Evolutionary conservation across 2,888 invertebrate species (phyloP).

Genomic region (Melanotus villosus): DNA sequence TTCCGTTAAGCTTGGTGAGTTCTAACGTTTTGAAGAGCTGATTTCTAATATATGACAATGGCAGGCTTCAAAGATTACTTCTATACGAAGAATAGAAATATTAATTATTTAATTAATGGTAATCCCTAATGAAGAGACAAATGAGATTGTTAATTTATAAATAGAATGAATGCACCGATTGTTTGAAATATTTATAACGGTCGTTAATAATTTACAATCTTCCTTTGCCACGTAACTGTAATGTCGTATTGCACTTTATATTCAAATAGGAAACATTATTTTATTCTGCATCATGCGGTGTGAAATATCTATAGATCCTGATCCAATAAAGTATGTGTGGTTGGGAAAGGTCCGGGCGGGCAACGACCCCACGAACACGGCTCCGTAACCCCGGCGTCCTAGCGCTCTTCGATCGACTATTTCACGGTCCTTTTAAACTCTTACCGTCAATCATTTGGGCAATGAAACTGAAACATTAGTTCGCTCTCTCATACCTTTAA

Average conservation of each 20-base stretch:
- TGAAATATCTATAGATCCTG: slow-evolving; percentile 49
- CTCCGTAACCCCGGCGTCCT: slow-evolving; percentile 36
- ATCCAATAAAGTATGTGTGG: slow-evolving; percentile 47
- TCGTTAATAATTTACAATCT: slow-evolving; percentile 9
- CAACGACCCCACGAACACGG: slow-evolving; percentile 38
- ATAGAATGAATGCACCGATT: not conserved
- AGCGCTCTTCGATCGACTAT: slow-evolving; percentile 24
- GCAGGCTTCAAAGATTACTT: too few relatives aligned
- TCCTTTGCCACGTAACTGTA: slow-evolving; percentile 37
- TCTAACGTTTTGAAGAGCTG: too few relatives aligned
- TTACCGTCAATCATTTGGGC: slow-evolving; percentile 2
- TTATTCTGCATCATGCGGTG: slow-evolving; percentile 40
- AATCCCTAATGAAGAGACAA: too few relatives aligned
- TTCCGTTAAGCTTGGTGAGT: too few relatives aligned
- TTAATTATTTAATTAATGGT: too few relatives aligned
- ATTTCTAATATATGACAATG: too few relatives aligned
- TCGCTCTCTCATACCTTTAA: not conserved
- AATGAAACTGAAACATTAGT: not conserved
- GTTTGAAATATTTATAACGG: slow-evolving; percentile 25
- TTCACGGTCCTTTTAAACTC: slow-evolving; percentile 26
- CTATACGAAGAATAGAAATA: too few relatives aligned
- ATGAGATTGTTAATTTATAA: too few relatives aligned
- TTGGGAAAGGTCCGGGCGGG: slow-evolving; percentile 48
- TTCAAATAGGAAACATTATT: slow-evolving; percentile 38
- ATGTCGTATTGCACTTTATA: slow-evolving; percentile 35